Conservation (phyloP, 2,888 invertebrate species). For the Drosophila emarginata region DNA sequence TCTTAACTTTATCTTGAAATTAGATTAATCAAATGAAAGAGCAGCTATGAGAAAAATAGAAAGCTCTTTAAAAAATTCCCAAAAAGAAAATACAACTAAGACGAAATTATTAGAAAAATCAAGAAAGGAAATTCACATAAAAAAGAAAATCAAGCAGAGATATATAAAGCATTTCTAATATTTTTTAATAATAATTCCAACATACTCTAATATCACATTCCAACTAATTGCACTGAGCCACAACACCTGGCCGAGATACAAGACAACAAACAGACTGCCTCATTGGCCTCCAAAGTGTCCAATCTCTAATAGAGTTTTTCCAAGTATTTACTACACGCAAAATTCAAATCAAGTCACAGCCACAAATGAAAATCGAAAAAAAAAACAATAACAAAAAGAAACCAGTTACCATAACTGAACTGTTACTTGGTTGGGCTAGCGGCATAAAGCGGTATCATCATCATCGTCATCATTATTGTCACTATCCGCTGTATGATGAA, state of each 20-base stretch:
- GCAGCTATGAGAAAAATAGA: background rate
- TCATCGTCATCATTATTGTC: constrained; percentile 32
- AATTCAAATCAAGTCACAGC: constrained; percentile 55
- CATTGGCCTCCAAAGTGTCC: constrained; percentile 13
- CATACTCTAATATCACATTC: background rate
- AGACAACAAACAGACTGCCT: background rate
- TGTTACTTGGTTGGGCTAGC: constrained; percentile 24
- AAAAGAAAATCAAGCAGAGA: no score
- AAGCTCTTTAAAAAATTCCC: no score
- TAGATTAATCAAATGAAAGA: constrained; percentile 3
- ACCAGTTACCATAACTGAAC: constrained; percentile 48
- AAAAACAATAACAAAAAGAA: constrained; percentile 20
- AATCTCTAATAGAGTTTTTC: constrained; percentile 23
- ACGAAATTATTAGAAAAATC: no score
- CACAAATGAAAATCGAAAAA: constrained; percentile 28
- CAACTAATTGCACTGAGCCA: background rate
- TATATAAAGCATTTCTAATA: background rate
- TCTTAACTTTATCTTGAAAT: constrained; percentile 7
- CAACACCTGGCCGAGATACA: constrained; percentile 4
- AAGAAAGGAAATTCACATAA: no score
- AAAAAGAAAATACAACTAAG: no score
- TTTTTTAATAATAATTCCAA: no score
- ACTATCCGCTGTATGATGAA: background rate
- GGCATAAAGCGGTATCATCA: constrained; percentile 20
- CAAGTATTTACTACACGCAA: constrained; percentile 57